These are phyloP conservation scores for Drosophila parabipectinata DNA, from an alignment of 1,140 invertebrate genomes.

Conservation along the genomic window DNA sequence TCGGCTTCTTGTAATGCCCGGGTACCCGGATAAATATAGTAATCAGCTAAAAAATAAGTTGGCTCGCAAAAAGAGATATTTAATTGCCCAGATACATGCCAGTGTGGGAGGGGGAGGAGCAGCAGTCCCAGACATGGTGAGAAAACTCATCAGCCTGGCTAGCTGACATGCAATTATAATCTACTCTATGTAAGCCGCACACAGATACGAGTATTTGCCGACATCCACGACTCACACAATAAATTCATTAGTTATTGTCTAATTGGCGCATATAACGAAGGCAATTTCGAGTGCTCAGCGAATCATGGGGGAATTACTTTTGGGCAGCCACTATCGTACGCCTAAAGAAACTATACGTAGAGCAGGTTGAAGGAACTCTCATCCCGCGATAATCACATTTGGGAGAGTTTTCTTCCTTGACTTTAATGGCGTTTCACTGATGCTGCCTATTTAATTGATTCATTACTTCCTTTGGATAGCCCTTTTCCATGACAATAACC, in stretches of 20 bases:
- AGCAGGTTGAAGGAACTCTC: conserved; percentile 37
- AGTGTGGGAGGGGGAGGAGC: conserved; percentile 36
- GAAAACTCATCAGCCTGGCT: conserved; percentile 55
- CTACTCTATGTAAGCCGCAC: conserved; percentile 48
- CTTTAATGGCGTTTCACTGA: conserved; percentile 21
- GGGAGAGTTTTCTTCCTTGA: conserved; percentile 16
- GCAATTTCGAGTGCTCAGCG: conserved; percentile 50
- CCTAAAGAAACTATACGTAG: background rate
- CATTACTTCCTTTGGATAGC: conserved; percentile 56
- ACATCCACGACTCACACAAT: conserved; percentile 53
- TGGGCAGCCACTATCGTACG: conserved; percentile 3
- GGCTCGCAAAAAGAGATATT: conserved; percentile 54
- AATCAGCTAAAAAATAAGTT: conserved; percentile 52
- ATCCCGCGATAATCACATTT: conserved; percentile 17
- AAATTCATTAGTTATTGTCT: conserved; percentile 80
- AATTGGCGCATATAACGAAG: conserved; percentile 79
- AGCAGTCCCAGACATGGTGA: conserved; percentile 40
- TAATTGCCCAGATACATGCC: conserved; percentile 72
- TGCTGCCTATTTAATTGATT: conserved; percentile 57
- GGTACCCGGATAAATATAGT: conserved; percentile 63
- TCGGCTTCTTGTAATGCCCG: conserved; percentile 45
- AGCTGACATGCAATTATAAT: conserved; percentile 71
- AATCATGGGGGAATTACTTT: conserved; percentile 13
- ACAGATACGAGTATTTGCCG: background rate
- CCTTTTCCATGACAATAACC: conserved; percentile 35